Evolutionary conservation across 2,113 vertebrate species (phyloP), one percentile per base, ranked within the genome.

Genomic region (Datnioides undecimradiatus): DNA sequence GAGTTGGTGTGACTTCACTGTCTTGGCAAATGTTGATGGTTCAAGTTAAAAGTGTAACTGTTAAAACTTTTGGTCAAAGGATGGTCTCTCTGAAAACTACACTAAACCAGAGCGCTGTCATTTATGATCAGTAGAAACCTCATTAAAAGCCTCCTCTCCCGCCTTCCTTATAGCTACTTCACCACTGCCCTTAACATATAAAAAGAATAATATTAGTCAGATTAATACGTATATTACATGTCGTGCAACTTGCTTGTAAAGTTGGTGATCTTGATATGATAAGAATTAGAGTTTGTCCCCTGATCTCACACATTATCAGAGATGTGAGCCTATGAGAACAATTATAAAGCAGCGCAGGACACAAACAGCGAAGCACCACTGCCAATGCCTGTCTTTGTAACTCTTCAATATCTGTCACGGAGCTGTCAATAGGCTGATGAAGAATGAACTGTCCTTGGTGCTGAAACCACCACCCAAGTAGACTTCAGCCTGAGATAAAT

Each of bases 361-460:
- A 16, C 8, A 48, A 49, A 54, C 19, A 27, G 49, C 17, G 43
- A 43, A 19, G 12, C 7, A 8, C 55, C 41, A 60, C 59, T 2
- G 19, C 2, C 16, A 17, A 10, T 8, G 29, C 33, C 27, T 41
- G 55, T 41, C 52, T 76, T 55, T 58, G 55, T 27, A 23, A 52
- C 66, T 49, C 72, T 36, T 77, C 80, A 76, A 21, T 25, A 68
- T 38, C 63, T 82, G 90, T 86, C 88, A 90, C 41, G 48, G 21
- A 76, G 52, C 81, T 91, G 90, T 90, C 88, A 89, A 90, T 87
- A 82, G 33, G 59, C 71, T 75, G 36, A 80, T 91, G 79, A 88
- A 76, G 58, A 58, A 57, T 85, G 90, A 92, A 83, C 91, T 93
- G 90, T 93, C 92, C 92, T 2, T 87, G 92, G 91, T 93, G 81